Conservation (phyloP, 2,888 invertebrate genomes). For the Papilio demoleus region DNA sequence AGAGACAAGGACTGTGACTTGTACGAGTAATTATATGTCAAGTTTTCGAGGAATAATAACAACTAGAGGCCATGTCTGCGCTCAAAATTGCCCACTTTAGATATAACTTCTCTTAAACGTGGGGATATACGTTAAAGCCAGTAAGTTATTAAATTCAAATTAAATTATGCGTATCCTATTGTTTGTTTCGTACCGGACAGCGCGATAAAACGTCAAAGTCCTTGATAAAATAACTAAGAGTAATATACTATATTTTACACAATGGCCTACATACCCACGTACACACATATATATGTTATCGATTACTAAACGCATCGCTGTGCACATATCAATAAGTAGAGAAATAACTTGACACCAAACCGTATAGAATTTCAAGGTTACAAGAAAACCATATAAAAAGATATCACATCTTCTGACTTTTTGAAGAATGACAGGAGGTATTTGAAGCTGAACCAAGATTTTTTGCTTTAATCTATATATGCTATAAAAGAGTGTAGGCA, state of each 20-base stretch:
- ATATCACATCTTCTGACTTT: too few relatives aligned
- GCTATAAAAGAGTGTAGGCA: neutral
- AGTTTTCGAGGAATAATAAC: too few relatives aligned
- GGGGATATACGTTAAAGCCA: too few relatives aligned
- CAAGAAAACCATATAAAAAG: neutral
- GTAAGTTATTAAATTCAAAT: too few relatives aligned
- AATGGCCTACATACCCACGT: neutral
- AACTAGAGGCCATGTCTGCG: too few relatives aligned
- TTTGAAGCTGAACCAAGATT: too few relatives aligned
- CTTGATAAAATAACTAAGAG: slow-evolving; percentile 4
- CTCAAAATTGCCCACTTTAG: too few relatives aligned
- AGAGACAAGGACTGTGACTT: neutral
- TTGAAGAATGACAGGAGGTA: neutral
- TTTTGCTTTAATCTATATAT: neutral
- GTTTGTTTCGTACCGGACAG: neutral
- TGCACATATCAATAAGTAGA: slow-evolving; percentile 16
- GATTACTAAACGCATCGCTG: slow-evolving; percentile 9
- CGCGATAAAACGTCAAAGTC: neutral
- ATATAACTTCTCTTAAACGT: too few relatives aligned
- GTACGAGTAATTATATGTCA: too few relatives aligned
- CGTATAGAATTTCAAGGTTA: neutral
- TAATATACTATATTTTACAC: neutral
- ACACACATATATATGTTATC: neutral
- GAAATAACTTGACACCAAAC: neutral
- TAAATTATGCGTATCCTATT: neutral